These are phyloP conservation scores for Operophtera brumata DNA, from an alignment of 2,888 invertebrate species.

Conservation along the genomic window DNA sequence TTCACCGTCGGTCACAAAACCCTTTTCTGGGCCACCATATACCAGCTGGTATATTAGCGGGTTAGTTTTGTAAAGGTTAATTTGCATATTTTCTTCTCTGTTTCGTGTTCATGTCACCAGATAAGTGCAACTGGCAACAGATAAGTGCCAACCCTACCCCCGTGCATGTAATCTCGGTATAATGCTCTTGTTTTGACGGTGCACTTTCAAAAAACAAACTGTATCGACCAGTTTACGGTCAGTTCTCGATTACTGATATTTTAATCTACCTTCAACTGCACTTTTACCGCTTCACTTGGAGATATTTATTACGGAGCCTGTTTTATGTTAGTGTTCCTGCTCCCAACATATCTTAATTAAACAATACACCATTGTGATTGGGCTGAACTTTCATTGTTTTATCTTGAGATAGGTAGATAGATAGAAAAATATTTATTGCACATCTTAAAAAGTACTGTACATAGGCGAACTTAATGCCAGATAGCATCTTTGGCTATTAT, in stretches of 20 bases:
- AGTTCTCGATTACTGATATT: constrained; percentile 38
- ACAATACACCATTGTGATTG: not conserved
- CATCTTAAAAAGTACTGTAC: no score
- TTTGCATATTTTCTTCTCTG: no score
- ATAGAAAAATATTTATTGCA: no score
- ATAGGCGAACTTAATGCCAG: no score
- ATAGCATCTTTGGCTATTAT: no score
- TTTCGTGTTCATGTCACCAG: no score
- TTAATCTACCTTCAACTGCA: constrained; percentile 36
- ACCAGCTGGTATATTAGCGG: no score
- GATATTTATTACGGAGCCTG: not conserved
- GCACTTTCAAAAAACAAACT: constrained; percentile 55
- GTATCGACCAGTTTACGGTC: constrained; percentile 48
- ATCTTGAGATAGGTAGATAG: no score
- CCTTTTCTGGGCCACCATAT: no score
- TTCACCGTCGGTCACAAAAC: no score
- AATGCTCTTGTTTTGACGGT: constrained; percentile 53
- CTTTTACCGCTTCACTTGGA: constrained; percentile 16
- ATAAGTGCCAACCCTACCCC: constrained; percentile 26
- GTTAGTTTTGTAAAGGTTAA: no score
- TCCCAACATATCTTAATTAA: not conserved
- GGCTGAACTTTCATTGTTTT: no score
- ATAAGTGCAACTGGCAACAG: not conserved
- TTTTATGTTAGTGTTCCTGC: not conserved
- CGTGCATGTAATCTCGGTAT: constrained; percentile 37